Evolutionary conservation across 2,113 vertebrate genomes (phyloP), one percentile per base, ranked within the genome.

Genomic region (Nothobranchius furzeri): DNA sequence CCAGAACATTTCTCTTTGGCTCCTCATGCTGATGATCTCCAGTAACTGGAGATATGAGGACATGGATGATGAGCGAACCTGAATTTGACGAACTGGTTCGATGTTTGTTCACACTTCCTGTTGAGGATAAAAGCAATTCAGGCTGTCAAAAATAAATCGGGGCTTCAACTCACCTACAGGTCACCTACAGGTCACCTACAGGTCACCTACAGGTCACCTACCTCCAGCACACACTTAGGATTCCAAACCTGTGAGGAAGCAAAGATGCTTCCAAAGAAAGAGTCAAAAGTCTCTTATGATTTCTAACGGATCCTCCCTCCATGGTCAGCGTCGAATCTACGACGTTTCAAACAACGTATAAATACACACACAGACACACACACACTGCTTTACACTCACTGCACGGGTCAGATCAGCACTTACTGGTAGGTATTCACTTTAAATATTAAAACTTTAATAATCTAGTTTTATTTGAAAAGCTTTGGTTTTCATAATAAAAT

Each of bases 291-390:
- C 17, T 43, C 73, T 61, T 15, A 11, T 51, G 78, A 70, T 10
- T 9, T 78, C 47, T 20, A 17, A 70, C 50, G 74, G 85, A 84
- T 69, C 89, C 88, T 88, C 84, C 88, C 85, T 62, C 75, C 5
- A 24, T 15, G 55, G 51, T 82, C 68, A 67, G 37, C 62, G 51
- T 71, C 49, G 81, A 88, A 76, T 71, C 70, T 54, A 74, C 5
- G 7, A 57, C 81, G 68, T 37, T 17, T 75, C 25, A 20, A 4
- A 65, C 42, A 78, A 80, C 67, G 66, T 84, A 90, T 90, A 91
- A 87, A 88, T 63, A 35, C 24, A n/a, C 42, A 7, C n/a, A 24
- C 64, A 56, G 12, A 6, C 48, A 54, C n/a, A 6, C 37, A 4
- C 20, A 35, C 24, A 4, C 25, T 0, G 30, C 7, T 0, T 56